Evolutionary conservation across 1,140 invertebrate genomes (phyloP).

Genomic region (Alviniconcha marisindica): DNA sequence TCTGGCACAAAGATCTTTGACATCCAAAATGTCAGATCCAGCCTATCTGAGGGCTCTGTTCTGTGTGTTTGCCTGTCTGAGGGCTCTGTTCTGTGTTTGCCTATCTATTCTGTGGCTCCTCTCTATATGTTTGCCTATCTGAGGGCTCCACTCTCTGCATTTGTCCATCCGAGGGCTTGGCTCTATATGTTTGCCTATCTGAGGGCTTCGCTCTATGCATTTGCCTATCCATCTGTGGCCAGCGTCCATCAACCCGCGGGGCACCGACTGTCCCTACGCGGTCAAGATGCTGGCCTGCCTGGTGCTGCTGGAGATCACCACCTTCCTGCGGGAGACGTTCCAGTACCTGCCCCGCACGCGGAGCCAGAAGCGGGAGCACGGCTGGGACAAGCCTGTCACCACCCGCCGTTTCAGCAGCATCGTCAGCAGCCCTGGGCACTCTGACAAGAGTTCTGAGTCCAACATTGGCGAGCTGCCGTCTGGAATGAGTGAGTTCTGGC

Average conservation of each 20-base stretch:
- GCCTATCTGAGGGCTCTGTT: too few species aligned
- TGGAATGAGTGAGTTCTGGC: slow-evolving; percentile 56
- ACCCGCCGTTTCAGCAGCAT: slow-evolving; percentile 76
- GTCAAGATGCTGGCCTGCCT: slow-evolving; percentile 94
- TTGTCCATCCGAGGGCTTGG: too few species aligned
- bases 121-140: too few species aligned
- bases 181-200: too few species aligned
- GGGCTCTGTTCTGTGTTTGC: too few species aligned
- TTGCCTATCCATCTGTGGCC: slow-evolving; percentile 43
- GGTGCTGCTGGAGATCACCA: slow-evolving; percentile 96
- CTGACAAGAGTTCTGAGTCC: slow-evolving; percentile 72
- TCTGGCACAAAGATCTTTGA: too few species aligned
- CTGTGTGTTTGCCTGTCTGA: too few species aligned
- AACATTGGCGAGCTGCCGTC: slow-evolving; percentile 68
- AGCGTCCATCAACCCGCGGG: slow-evolving; percentile 91
- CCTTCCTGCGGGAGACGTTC: slow-evolving; percentile 97
- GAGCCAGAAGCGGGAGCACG: slow-evolving; percentile 62
- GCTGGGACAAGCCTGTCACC: slow-evolving; percentile 73
- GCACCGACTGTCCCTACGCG: slow-evolving; percentile 92
- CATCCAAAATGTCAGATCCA: too few species aligned
- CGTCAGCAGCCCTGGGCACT: slow-evolving; percentile 73
- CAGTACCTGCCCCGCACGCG: slow-evolving; percentile 79
- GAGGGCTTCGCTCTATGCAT: too few species aligned
- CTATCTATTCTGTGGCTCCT: too few species aligned
- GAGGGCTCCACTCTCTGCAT: too few species aligned